phyloP scores from a whole-genome alignment of 2,797 vertebrate species.

The Mus minutoides region DNA sequence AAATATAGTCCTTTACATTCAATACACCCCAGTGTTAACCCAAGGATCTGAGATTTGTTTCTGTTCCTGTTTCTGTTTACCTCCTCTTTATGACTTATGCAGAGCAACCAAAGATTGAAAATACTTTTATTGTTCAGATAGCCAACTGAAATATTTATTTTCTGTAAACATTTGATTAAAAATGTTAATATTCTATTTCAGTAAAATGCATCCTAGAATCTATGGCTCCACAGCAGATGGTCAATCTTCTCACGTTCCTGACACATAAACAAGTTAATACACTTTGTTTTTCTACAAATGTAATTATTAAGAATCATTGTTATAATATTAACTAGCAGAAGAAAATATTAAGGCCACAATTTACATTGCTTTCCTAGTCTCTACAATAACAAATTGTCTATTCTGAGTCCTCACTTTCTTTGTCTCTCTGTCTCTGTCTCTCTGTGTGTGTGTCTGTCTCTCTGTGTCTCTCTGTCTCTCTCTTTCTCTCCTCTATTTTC shows the following conservation, averaged over 20 bases:
- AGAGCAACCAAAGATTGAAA: background rate
- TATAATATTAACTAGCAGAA: slow-evolving; percentile 67
- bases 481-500: background rate
- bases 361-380: slow-evolving; percentile 50
- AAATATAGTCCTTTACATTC: slow-evolving; percentile 45
- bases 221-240: background rate
- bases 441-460: too few relatives aligned
- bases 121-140: slow-evolving; percentile 45
- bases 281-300: slow-evolving; percentile 63
- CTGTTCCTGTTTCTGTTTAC: slow-evolving; percentile 41
- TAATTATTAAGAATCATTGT: slow-evolving; percentile 64
- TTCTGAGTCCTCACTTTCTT: background rate
- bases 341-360: slow-evolving; percentile 65
- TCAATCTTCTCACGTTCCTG: slow-evolving; percentile 28
- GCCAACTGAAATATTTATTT: slow-evolving; percentile 68
- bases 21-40: background rate
- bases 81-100: background rate
- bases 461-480: background rate
- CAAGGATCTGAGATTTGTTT: slow-evolving; percentile 48
- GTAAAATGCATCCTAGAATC: background rate
- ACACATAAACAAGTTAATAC: slow-evolving; percentile 3
- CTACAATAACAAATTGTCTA: slow-evolving; percentile 52
- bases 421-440: background rate
- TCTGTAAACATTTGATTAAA: slow-evolving; percentile 60
- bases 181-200: slow-evolving; percentile 64